These are phyloP conservation scores for Nycticorax nycticorax DNA, from an alignment of 2,113 vertebrate genomes.

Conservation along the genomic window DNA sequence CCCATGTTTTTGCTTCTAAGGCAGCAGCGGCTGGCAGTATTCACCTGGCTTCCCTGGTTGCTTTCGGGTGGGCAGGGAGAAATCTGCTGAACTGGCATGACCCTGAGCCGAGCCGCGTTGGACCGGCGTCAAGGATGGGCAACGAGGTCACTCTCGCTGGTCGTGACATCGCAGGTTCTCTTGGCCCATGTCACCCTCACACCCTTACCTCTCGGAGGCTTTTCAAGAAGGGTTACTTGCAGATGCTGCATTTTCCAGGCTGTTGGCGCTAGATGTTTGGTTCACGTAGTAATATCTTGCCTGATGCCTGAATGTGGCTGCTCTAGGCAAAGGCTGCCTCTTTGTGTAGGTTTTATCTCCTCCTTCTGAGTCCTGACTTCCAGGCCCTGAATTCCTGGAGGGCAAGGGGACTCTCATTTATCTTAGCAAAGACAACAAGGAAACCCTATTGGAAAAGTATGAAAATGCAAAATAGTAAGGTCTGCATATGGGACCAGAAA, in stretches of 20 bases:
- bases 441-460: background rate
- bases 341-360: background rate
- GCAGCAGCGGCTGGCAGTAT: background rate
- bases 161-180: background rate
- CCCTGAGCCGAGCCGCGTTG: accelerated
- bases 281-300: background rate
- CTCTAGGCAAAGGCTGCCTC: background rate
- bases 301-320: background rate
- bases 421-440: background rate
- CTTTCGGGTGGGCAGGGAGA: background rate
- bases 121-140: background rate
- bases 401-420: background rate
- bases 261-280: background rate
- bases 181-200: background rate
- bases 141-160: background rate
- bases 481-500: background rate
- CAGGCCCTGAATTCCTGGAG: background rate
- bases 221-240: background rate
- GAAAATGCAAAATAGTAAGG: background rate
- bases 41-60: background rate
- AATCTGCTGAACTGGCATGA: background rate
- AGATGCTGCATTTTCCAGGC: background rate
- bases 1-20: background rate
- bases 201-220: background rate
- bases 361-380: background rate